Base-by-base conservation (phyloP, 2,113 vertebrate genomes). In the Crotalus horridus region DNA sequence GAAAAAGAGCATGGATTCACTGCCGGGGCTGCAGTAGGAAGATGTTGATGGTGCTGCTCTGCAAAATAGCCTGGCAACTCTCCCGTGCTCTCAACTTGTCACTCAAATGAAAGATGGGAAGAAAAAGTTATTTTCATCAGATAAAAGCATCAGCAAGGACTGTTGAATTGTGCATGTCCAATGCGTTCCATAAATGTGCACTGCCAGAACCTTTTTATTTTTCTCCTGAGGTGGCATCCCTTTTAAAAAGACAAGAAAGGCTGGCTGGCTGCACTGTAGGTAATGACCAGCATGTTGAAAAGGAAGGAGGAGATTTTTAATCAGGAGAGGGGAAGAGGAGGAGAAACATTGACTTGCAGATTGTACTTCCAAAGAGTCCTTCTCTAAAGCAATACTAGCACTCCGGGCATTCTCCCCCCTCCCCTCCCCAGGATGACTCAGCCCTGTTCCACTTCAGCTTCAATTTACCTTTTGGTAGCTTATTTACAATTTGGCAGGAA, bases 341-440 rank as follows among this genome's bases (percentile, higher is more conserved):
- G 51, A 24, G 43, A 51, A 10, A 53, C 24, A 9, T 87, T 87
- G 43, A 26, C 46, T 51, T 87, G 39, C 33, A 15, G 69, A 54
- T 15, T 58, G 6, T 15, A 0, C 51, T 29, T 46, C 1, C 1
- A 91, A 26, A 53, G 85, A 87, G 24, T 87, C 46, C 43, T 86
- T 17, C 87, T 7, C 29, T 54, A n/a, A 88, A 43, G n/a, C 48
- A n/a, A 51, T 11, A 13, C 23, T 64, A 46, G 21, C n/a, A 23
- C 88, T 10, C 8, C 24, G 39, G 23, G n/a, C 89, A 20, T 4
- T 8, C 0, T 43, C 23, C 54, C 69, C 61, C 3, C 64, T 3
- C 54, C 10, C 6, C 6, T 23, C 56, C 94, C 48, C 46, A 95
- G 94, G 91, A 98, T 98, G 98, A 98, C 98, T 98, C 98, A 98